phyloP scores from a whole-genome alignment of 2,888 invertebrate genomes.

The Philereme transversata region DNA sequence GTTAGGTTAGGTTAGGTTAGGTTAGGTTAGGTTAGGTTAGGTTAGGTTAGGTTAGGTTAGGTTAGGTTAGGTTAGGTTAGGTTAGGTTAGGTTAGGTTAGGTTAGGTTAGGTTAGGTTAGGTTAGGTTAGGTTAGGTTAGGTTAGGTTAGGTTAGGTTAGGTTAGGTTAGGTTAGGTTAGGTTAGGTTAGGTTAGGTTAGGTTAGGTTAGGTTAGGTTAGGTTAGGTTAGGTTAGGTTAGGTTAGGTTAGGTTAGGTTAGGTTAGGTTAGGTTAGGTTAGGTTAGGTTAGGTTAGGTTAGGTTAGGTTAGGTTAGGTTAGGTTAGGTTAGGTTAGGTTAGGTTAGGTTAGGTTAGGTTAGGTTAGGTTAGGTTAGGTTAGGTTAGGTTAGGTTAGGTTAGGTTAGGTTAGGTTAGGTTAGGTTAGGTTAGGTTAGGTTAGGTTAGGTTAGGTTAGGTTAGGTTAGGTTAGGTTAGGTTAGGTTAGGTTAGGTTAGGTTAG shows the following conservation, averaged over 20 bases:
- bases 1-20: slow-evolving; percentile 40
- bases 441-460: slow-evolving; percentile 7
- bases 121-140: background rate
- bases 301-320: slow-evolving; percentile 38
- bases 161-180: slow-evolving; percentile 3
- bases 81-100: slow-evolving; percentile 3
- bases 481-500: too few species aligned
- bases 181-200: slow-evolving; percentile 3
- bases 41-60: slow-evolving; percentile 41
- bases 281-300: slow-evolving; percentile 37
- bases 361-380: slow-evolving; percentile 38
- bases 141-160: slow-evolving; percentile 4
- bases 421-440: slow-evolving; percentile 25
- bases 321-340: slow-evolving; percentile 38
- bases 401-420: slow-evolving; percentile 32
- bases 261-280: slow-evolving; percentile 37
- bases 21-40: slow-evolving; percentile 41
- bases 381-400: slow-evolving; percentile 35
- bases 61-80: slow-evolving; percentile 17
- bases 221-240: slow-evolving; percentile 36
- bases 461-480: too few species aligned
- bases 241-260: slow-evolving; percentile 38
- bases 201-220: slow-evolving; percentile 1
- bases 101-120: slow-evolving; percentile 2
- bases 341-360: slow-evolving; percentile 38